Base-by-base conservation (phyloP, 2,797 vertebrate species). In the Heterohyrax brucei region DNA sequence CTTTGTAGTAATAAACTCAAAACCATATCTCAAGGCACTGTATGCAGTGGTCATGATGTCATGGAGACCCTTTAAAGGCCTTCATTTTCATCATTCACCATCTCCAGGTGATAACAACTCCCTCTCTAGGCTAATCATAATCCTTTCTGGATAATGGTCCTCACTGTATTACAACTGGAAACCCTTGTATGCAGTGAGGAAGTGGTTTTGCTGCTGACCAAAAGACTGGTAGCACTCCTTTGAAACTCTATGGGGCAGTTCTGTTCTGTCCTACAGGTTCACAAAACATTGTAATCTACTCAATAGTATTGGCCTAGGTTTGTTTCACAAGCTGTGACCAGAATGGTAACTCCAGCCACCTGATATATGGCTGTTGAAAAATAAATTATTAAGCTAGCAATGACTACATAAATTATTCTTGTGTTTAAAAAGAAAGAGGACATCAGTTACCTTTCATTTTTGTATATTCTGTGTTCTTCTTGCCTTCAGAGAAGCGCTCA, bases 351-450 rank as follows among this genome's bases (percentile, higher is more conserved):
- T 70, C 70, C 39, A 61, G 68, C 76, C 8, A 64, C 33, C 16
- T 78, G 48, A 64, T 61, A 70, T 75, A 50, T 26, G 72, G 66
- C 10, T 24, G n/a, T 76, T 30, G 70, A 28, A 82, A 89, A 95
- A 90, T 50, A 86, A 30, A 92, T 61, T 59, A 39, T 50, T 90
- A 62, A 90, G 18, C 22, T 76, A 72, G 5, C 8, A 76, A 72
- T 79, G 16, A 56, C 14, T 59, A 59, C 0, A 64, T 70, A 90
- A 33, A 79, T 84, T 95, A 50, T 66, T 80, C 30, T 68, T 39
- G 28, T 64, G 21, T 87, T 91, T 89, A 48, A 90, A 90, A 77
- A 13, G 16, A 64, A 85, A 64, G 66, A 78, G 18, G 59, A 14
- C 2, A 48, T 14, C n/a, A 22, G 2, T 72, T 72, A 39, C 68